phyloP scores from a whole-genome alignment of 2,797 vertebrate species.

The Uromys caudimaculatus region DNA sequence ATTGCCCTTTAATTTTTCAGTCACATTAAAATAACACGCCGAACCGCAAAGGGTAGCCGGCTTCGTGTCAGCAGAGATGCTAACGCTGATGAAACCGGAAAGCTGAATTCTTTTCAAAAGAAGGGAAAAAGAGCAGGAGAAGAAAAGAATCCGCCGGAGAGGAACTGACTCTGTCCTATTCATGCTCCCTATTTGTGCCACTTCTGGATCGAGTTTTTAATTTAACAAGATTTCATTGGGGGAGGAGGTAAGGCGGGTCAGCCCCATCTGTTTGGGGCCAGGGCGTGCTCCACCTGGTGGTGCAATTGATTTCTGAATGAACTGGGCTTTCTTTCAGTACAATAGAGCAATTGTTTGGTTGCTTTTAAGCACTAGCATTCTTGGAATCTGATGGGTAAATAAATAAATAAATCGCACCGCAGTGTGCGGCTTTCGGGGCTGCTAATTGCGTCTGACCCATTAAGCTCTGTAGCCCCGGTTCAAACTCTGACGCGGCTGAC shows the following conservation, averaged over 20 bases:
- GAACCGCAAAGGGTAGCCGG: conserved; percentile 86
- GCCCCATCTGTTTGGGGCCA: conserved; percentile 83
- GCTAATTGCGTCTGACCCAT: conserved; percentile 85
- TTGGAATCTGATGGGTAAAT: conserved; percentile 87
- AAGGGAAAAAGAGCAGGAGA: conserved; percentile 59
- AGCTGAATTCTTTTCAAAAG: conserved; percentile 68
- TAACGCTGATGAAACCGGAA: conserved; percentile 85
- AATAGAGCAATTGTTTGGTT: conserved; percentile 81
- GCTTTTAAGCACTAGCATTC: conserved; percentile 82
- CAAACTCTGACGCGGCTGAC: conserved; percentile 83
- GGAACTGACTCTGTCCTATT: conserved; percentile 85
- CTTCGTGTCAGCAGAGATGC: conserved; percentile 85
- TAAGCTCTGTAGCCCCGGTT: conserved; percentile 81
- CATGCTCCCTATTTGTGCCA: conserved; percentile 82
- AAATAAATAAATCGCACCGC: conserved; percentile 74
- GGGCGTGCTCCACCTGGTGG: conserved; percentile 81
- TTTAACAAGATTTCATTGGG: conserved; percentile 83
- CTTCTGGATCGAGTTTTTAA: conserved; percentile 84
- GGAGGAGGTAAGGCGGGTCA: conserved; percentile 35
- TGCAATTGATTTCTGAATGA: conserved; percentile 83
- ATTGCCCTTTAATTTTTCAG: conserved; percentile 90
- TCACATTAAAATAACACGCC: conserved; percentile 89
- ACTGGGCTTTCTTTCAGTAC: conserved; percentile 84
- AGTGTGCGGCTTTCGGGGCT: conserved; percentile 71
- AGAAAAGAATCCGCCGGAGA: conserved; percentile 83